Conservation (phyloP, 2,888 invertebrate species). For the Dichetophora obliterata region DNA sequence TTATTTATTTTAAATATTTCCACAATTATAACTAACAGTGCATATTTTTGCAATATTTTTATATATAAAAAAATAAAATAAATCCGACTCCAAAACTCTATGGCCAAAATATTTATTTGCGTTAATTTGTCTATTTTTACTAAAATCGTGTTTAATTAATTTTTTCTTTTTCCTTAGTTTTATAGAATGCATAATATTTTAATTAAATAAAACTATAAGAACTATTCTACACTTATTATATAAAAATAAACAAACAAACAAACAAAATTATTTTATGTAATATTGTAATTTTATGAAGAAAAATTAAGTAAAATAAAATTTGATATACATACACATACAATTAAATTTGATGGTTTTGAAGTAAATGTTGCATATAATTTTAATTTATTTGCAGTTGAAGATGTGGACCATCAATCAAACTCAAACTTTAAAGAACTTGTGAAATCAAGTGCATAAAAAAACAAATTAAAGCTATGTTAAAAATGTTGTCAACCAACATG, state of each 20-base stretch:
- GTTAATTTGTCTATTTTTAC: background rate
- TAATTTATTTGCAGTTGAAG: no score
- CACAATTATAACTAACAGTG: no score
- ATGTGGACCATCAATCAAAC: no score
- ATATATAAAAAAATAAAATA: no score
- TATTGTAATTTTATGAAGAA: slow-evolving; percentile 33
- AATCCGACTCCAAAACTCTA: no score
- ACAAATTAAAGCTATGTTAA: no score
- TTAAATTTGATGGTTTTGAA: background rate
- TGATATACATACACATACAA: slow-evolving; percentile 23
- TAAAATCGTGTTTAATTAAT: background rate
- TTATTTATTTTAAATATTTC: background rate
- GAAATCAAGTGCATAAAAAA: no score
- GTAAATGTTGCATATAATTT: no score
- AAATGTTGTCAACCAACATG: no score
- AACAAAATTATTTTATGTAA: slow-evolving; percentile 33
- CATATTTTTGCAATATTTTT: no score
- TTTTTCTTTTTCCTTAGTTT: background rate
- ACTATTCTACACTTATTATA: slow-evolving; percentile 12
- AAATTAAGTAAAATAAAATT: slow-evolving; percentile 35
- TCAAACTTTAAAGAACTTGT: no score
- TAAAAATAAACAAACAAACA: slow-evolving; percentile 1
- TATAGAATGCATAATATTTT: background rate
- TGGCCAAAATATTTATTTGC: background rate
- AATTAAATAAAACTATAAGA: slow-evolving; percentile 5